These are phyloP conservation scores for Pristionchus pacificus DNA, from an alignment of 1,140 invertebrate species.

Conservation along the genomic window DNA sequence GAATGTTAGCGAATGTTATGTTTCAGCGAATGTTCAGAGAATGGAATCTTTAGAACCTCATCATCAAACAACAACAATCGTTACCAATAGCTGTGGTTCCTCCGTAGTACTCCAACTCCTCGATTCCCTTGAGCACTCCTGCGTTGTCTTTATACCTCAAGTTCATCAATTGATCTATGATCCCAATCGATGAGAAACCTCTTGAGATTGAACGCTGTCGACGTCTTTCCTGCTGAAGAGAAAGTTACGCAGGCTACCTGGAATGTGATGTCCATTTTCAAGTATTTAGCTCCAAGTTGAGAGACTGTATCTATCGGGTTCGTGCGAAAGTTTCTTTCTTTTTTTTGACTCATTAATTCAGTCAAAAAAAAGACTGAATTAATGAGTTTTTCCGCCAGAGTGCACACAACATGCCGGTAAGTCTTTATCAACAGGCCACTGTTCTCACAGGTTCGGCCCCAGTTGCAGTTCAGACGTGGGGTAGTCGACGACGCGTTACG, in stretches of 20 bases:
- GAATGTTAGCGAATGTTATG: background rate
- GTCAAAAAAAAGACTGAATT: no score
- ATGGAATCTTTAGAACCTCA: background rate
- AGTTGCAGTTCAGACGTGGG: no score
- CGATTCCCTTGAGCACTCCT: conserved; percentile 46
- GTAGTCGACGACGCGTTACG: no score
- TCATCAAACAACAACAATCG: background rate
- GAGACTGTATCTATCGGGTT: background rate
- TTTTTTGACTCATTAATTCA: no score
- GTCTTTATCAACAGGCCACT: no score
- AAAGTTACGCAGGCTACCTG: conserved; percentile 50
- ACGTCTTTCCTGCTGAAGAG: conserved; percentile 46
- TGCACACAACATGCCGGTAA: no score
- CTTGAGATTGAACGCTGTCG: conserved; percentile 50
- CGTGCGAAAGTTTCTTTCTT: no score
- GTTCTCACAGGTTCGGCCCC: no score
- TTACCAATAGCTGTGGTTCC: conserved; percentile 52
- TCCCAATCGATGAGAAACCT: no score
- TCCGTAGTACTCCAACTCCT: conserved; percentile 43
- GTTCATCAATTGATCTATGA: no score
- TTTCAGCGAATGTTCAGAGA: background rate
- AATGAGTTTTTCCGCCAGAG: no score
- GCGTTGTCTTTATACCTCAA: conserved; percentile 44
- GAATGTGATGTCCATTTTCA: background rate
- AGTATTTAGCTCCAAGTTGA: background rate